Evolutionary conservation across 2,888 invertebrate species (phyloP).

Genomic region (Augochlorella aurata): DNA sequence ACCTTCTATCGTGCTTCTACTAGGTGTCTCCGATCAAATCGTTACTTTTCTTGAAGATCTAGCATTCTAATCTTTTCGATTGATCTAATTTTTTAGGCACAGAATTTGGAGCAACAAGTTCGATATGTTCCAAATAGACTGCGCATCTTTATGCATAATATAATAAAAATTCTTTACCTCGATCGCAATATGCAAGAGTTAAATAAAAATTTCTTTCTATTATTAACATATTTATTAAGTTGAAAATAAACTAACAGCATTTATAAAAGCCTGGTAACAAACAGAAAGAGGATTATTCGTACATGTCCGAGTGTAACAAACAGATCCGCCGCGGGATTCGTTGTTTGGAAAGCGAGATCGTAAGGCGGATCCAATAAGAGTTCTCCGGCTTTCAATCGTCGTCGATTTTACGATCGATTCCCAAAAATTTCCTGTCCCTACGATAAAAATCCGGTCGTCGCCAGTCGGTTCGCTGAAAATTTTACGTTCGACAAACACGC

Average conservation of each 20-base stretch:
- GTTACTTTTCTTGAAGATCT: too few relatives aligned
- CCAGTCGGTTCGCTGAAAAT: slow-evolving; percentile 33
- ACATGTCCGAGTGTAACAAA: neutral
- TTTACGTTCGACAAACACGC: slow-evolving; percentile 31
- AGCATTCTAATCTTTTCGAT: too few relatives aligned
- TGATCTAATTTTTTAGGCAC: too few relatives aligned
- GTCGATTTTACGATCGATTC: slow-evolving; percentile 26
- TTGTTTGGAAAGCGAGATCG: neutral
- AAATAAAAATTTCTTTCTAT: too few relatives aligned
- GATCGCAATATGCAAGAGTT: too few relatives aligned
- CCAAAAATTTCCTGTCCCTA: slow-evolving; percentile 29
- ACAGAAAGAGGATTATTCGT: neutral
- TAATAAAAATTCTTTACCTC: too few relatives aligned
- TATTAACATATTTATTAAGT: too few relatives aligned
- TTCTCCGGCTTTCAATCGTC: slow-evolving; percentile 3
- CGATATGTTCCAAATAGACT: too few relatives aligned
- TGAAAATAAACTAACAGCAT: too few relatives aligned
- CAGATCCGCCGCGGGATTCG: neutral
- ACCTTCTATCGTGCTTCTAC: neutral
- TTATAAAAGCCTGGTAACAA: neutral
- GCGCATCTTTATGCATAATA: too few relatives aligned
- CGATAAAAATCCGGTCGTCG: slow-evolving; percentile 31
- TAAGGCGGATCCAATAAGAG: slow-evolving; percentile 14
- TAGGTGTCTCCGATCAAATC: too few relatives aligned
- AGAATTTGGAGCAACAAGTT: too few relatives aligned